Base-by-base conservation (phyloP, 64 coral and sea anemone species). In the Stichodactyla mertensii region DNA sequence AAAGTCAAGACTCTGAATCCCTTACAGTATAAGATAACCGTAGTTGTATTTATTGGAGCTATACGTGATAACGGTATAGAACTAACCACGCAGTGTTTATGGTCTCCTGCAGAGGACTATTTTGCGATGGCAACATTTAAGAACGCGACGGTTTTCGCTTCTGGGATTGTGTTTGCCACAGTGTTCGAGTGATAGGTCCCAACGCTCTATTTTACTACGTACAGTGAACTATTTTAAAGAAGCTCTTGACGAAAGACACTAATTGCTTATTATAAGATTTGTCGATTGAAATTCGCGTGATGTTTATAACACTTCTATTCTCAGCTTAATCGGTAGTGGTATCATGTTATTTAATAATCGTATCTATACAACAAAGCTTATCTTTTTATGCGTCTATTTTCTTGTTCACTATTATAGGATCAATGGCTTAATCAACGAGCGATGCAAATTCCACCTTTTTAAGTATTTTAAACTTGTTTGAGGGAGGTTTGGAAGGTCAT, bases 31-130 rank as follows among this genome's bases (percentile, higher is more conserved):
- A 97, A 97, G 83, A 82, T 97, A 0, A 97, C 86, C 18, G 91
- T 87, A 20, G 71, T 97, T 71, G 94, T 97, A 45, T 97, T 85
- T 84, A 93, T 97, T 58, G 94, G 94, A 0, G 94, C 94, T 31
- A 93, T 90, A n/a, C 91, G 91, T 52, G 94, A 97, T 55, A 90
- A 87, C 26, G 94, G 94, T 0, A 97, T 97, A 55, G 67, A 97
- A 55, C 13, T 97, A 27, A 85, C 91, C 9, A 90, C 87, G 10
- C 94, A 90, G 31, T 90, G 94, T 57, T n/a, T 64, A 7, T 97
- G 94, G 94, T 87, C 79, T 19, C 94, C 94, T 18, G 57, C 66
- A 23, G 89, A 77, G 10, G 94, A 97, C 66, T 71, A 79, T 45
- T 97, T 97, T 51, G 77, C 88, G 58, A 97, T 97, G 94, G 94